Conservation (phyloP, 2,888 invertebrate species). For the Achlya flavicornis region DNA sequence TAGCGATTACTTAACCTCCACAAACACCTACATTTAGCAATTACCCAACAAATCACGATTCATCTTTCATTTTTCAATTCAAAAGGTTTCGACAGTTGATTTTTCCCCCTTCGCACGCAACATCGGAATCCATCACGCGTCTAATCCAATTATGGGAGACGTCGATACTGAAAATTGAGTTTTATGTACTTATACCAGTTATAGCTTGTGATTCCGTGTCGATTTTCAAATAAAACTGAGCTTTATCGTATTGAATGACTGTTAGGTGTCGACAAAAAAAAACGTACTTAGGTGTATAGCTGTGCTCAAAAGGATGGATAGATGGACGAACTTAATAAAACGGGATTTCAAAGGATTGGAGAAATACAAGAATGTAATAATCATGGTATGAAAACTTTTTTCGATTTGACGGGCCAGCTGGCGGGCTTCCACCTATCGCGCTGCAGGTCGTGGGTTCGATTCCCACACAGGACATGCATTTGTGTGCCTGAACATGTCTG, state of each 20-base stretch:
- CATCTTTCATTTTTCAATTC: slow-evolving; percentile 9
- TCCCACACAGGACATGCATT: no score
- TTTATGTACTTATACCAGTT: slow-evolving; percentile 8
- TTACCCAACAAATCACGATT: not conserved
- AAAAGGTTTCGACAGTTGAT: slow-evolving; percentile 14
- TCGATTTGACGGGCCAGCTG: no score
- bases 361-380: no score
- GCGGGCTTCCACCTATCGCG: no score
- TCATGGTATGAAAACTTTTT: no score
- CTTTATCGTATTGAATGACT: slow-evolving; percentile 7
- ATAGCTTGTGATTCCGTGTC: slow-evolving; percentile 7
- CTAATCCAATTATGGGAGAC: slow-evolving; percentile 22
- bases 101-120: slow-evolving; percentile 14
- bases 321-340: no score
- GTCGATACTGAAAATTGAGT: slow-evolving; percentile 9
- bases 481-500: no score
- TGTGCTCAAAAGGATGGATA: not conserved
- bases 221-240: slow-evolving; percentile 9
- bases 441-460: no score
- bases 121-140: slow-evolving; percentile 17
- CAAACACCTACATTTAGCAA: not conserved
- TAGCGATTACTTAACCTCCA: not conserved
- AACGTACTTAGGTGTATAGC: not conserved
- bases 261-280: not conserved
- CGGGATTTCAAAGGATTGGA: no score